Percentiles rank a stretch among this genome's conserved stretches.
Conservation (phyloP, 1,140 invertebrate species). For the Gerris buenoi region DNA sequence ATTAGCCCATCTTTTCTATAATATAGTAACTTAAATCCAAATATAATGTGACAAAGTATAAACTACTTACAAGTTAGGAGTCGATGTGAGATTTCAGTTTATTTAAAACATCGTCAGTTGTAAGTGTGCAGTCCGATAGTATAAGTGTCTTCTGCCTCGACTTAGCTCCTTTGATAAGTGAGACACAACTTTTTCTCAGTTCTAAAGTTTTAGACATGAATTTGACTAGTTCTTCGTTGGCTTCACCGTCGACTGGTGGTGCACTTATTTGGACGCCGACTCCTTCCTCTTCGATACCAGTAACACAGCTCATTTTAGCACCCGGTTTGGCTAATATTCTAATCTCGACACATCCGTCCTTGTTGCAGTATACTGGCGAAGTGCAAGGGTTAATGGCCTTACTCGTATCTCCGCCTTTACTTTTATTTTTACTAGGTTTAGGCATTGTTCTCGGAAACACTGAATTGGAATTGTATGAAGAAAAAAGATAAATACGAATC, state of each 20-base stretch:
- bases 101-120: slow-evolving; percentile 4
- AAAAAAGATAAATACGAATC: no score
- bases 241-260: slow-evolving; percentile 61
- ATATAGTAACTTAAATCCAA: no score
- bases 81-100: slow-evolving; percentile 10
- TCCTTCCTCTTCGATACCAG: slow-evolving; percentile 40
- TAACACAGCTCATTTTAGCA: slow-evolving; percentile 53
- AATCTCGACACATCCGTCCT: slow-evolving; percentile 44
- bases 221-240: slow-evolving; percentile 57
- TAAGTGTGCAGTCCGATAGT: slow-evolving; percentile 10
- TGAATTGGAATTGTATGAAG: background rate
- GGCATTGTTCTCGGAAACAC: slow-evolving; percentile 7
- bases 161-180: slow-evolving; percentile 41
- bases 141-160: slow-evolving; percentile 18
- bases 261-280: slow-evolving; percentile 56
- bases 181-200: slow-evolving; percentile 50
- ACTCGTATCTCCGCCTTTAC: background rate
- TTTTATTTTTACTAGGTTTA: slow-evolving; percentile 7
- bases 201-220: slow-evolving; percentile 49
- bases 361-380: slow-evolving; percentile 35
- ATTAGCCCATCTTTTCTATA: no score
- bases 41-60: no score
- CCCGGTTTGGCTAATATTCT: slow-evolving; percentile 60
- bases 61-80: slow-evolving; percentile 6
- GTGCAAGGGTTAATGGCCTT: no score